A percentile compares a stretch with the other conserved stretches of the same genome.
Conservation (phyloP, 2,797 vertebrate genomes). For the Thalassophryne amazonica region DNA sequence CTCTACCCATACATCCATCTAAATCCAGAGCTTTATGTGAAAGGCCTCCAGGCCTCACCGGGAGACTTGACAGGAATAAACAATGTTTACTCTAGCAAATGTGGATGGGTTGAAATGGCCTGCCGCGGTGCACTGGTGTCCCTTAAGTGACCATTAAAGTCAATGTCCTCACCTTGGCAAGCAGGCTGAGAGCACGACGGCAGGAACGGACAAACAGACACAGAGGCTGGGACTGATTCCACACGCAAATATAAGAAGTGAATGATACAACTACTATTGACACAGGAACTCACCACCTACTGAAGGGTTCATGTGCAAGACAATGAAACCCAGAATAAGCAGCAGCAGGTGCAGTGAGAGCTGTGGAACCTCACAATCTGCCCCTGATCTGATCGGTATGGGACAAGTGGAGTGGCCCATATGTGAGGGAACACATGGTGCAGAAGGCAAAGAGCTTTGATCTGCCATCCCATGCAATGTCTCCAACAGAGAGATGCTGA, state of each 20-base stretch:
- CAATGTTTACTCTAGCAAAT: conserved; percentile 53
- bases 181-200: not conserved
- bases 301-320: not conserved
- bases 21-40: conserved; percentile 19
- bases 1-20: conserved; percentile 11
- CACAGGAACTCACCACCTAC: not conserved
- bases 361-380: conserved; percentile 12
- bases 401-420: conserved; percentile 42
- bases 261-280: not conserved
- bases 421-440: conserved; percentile 53
- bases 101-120: conserved; percentile 42
- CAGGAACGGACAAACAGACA: not conserved
- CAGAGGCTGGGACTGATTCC: not conserved
- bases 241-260: not conserved
- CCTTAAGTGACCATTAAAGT: conserved; percentile 48
- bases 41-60: conserved; percentile 8
- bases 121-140: conserved; percentile 19
- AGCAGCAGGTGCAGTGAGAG: too few species aligned
- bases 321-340: not conserved
- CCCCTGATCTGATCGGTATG: conserved; percentile 47
- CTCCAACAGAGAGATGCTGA: too few species aligned
- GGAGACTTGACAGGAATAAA: conserved; percentile 34
- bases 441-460: conserved; percentile 61
- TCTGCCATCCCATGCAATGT: conserved; percentile 39
- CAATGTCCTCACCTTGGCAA: conserved; percentile 37